These are phyloP conservation scores for Elymnias hypermnestra DNA, from an alignment of 1,140 invertebrate species.

Conservation along the genomic window DNA sequence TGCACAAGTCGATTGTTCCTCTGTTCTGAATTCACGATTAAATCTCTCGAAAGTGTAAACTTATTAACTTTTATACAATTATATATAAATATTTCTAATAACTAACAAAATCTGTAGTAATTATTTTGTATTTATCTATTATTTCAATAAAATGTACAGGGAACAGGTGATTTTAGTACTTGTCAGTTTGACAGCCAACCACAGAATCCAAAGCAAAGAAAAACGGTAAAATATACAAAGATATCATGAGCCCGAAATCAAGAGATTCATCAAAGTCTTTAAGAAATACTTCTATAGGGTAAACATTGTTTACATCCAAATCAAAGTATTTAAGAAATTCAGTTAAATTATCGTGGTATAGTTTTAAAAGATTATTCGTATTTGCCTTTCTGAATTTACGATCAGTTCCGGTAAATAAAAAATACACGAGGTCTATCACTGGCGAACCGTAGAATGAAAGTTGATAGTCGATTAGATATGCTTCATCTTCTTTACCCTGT, in stretches of 20 bases:
- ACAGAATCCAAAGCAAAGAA: slow-evolving; percentile 21
- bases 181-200: too few species aligned
- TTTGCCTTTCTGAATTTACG: slow-evolving; percentile 28
- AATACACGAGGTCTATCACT: slow-evolving; percentile 31
- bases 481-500: slow-evolving; percentile 27
- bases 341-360: slow-evolving; percentile 26
- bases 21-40: too few species aligned
- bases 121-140: too few species aligned
- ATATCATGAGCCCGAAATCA: slow-evolving; percentile 23
- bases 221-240: slow-evolving; percentile 18
- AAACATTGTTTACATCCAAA: slow-evolving; percentile 25
- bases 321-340: slow-evolving; percentile 29
- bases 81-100: too few species aligned
- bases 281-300: slow-evolving; percentile 29
- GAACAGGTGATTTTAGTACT: too few species aligned
- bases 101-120: too few species aligned
- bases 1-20: too few species aligned
- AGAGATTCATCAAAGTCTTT: slow-evolving; percentile 22
- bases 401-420: slow-evolving; percentile 31
- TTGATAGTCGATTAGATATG: slow-evolving; percentile 38
- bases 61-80: too few species aligned
- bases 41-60: too few species aligned
- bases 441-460: slow-evolving; percentile 32
- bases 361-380: slow-evolving; percentile 25
- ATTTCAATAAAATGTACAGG: too few species aligned